phyloP scores from a whole-genome alignment of 2,797 vertebrate genomes.

The Sebastolobus altivelis region DNA sequence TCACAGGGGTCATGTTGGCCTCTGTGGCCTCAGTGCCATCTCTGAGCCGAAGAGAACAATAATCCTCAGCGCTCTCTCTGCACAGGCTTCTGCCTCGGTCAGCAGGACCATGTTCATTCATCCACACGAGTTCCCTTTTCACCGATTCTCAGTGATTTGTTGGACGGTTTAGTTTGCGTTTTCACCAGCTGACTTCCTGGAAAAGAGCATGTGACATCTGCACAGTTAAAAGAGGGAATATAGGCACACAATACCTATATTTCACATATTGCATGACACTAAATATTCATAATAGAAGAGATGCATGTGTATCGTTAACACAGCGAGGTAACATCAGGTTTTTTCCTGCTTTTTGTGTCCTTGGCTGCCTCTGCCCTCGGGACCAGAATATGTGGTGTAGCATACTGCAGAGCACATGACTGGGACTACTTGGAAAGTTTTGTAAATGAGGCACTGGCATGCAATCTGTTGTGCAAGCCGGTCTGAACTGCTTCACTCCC shows the following conservation, averaged over 20 bases:
- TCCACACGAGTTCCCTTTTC: constrained; percentile 71
- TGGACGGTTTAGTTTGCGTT: constrained; percentile 42
- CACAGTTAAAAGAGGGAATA: not conserved
- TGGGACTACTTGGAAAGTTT: constrained; percentile 32
- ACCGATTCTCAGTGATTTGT: constrained; percentile 56
- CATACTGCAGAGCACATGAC: constrained; percentile 47
- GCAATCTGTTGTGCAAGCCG: constrained; percentile 62
- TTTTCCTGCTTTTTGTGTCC: not conserved
- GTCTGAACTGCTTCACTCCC: constrained; percentile 25
- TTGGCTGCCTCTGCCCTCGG: not conserved
- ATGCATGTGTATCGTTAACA: not conserved
- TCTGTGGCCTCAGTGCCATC: constrained; percentile 77
- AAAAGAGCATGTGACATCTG: constrained; percentile 18
- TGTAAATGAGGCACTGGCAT: constrained; percentile 14
- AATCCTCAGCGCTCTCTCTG: constrained; percentile 71
- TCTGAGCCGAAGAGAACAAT: constrained; percentile 80
- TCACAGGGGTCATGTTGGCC: constrained; percentile 80
- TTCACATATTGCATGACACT: not conserved
- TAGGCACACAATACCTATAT: not conserved
- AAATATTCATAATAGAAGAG: not conserved
- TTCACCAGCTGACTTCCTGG: constrained; percentile 50
- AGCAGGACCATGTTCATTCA: constrained; percentile 82
- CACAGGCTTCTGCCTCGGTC: constrained; percentile 78
- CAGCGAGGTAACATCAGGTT: constrained; percentile 7
- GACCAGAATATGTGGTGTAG: constrained; percentile 19